phyloP scores from a whole-genome alignment of 2,113 vertebrate genomes.

The Andinoacara biseriatus region DNA sequence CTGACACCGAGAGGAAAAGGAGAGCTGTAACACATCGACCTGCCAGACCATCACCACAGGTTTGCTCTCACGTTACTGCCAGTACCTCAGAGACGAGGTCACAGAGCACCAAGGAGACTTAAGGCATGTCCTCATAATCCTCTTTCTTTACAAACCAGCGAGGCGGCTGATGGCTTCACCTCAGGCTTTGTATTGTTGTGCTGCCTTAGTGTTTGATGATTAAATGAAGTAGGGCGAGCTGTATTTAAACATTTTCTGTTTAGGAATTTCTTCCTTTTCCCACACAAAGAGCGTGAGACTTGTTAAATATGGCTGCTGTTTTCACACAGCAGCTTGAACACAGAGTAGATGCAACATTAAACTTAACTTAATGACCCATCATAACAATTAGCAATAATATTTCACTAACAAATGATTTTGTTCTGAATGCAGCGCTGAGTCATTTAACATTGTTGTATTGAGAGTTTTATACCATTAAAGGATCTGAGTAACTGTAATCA shows the following conservation, averaged over 20 bases:
- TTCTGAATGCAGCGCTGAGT: background rate
- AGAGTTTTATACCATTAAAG: background rate
- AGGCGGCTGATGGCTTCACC: background rate
- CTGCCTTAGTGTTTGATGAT: background rate
- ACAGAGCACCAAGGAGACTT: background rate
- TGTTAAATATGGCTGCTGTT: conserved; percentile 10
- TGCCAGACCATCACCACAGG: conserved; percentile 9
- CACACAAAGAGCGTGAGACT: background rate
- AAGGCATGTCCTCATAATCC: background rate
- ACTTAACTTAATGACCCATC: background rate
- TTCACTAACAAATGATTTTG: background rate
- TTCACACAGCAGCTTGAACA: background rate
- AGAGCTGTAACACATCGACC: conserved; percentile 6
- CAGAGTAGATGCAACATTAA: background rate
- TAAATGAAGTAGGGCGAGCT: background rate
- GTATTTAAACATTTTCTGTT: background rate
- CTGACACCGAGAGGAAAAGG: conserved; percentile 47
- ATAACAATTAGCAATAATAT: background rate
- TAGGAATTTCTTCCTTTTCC: background rate
- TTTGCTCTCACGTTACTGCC: conserved; percentile 39
- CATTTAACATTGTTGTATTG: background rate
- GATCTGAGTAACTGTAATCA: background rate
- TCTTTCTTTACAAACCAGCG: background rate
- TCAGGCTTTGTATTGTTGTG: background rate
- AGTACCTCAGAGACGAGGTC: background rate